A percentile compares a stretch with the other conserved stretches of the same genome.
phyloP scores from a whole-genome alignment of 2,113 vertebrate genomes.

The Natator depressus region DNA sequence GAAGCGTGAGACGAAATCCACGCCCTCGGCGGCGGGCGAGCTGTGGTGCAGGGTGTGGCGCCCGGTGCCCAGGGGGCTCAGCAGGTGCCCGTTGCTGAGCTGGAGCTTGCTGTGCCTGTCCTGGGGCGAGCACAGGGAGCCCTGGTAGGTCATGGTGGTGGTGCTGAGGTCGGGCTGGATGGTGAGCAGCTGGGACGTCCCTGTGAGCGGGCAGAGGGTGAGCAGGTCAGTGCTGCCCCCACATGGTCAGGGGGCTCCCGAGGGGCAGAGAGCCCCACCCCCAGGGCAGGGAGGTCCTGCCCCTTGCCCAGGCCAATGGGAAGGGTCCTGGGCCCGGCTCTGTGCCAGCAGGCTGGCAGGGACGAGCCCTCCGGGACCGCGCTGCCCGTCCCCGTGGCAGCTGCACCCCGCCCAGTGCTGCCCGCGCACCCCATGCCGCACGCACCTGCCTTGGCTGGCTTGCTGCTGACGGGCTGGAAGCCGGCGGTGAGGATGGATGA shows the following conservation, averaged over 20 bases:
- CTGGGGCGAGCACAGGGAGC: conserved; percentile 92
- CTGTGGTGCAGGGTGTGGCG: conserved; percentile 94
- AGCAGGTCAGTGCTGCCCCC: fast-evolving
- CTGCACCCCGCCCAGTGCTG: too few species aligned
- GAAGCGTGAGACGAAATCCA: conserved; percentile 91
- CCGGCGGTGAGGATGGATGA: conserved; percentile 98
- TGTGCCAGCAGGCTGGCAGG: not conserved
- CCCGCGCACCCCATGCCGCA: conserved; percentile 24
- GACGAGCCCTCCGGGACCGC: too few species aligned
- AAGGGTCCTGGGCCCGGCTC: fast-evolving
- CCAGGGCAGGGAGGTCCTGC: not conserved
- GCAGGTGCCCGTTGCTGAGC: conserved; percentile 92
- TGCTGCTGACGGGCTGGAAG: conserved; percentile 99
- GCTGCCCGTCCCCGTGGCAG: too few species aligned
- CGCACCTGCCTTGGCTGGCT: conserved; percentile 96
- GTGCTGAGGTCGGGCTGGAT: conserved; percentile 99
- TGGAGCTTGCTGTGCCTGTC: conserved; percentile 90
- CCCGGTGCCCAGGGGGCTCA: conserved; percentile 91
- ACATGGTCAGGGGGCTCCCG: not conserved
- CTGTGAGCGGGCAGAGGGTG: conserved; percentile 80
- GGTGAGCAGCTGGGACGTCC: conserved; percentile 96
- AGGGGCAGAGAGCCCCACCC: not conserved
- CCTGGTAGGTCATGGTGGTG: conserved; percentile 96
- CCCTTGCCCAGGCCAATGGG: not conserved
- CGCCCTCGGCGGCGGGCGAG: conserved; percentile 84